Evolutionary conservation across 2,888 invertebrate genomes (phyloP).

Genomic region (Lingula anatina): DNA sequence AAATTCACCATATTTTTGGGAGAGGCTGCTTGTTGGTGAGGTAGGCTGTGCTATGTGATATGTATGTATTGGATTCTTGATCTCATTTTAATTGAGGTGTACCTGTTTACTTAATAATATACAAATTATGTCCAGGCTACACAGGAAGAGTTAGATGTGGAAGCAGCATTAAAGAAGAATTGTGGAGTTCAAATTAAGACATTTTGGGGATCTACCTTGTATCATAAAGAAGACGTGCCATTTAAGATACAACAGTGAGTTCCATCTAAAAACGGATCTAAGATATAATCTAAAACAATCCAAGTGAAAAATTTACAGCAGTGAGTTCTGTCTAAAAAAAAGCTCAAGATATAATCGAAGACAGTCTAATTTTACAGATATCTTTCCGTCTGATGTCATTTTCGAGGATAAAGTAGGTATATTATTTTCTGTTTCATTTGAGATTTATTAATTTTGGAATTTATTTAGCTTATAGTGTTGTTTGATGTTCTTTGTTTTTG

Average conservation of each 20-base stretch:
- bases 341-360: too few relatives aligned
- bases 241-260: slow-evolving; percentile 26
- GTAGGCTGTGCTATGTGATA: too few relatives aligned
- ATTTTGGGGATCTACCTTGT: slow-evolving; percentile 35
- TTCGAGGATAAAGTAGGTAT: too few relatives aligned
- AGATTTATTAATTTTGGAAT: not conserved
- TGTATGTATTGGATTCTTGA: too few relatives aligned
- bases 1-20: too few relatives aligned
- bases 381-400: too few relatives aligned
- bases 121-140: slow-evolving; percentile 19
- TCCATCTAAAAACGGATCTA: not conserved
- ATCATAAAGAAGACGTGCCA: slow-evolving; percentile 35
- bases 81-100: too few relatives aligned
- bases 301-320: too few relatives aligned
- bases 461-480: not conserved
- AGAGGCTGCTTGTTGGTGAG: too few relatives aligned
- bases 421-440: too few relatives aligned
- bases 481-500: not conserved
- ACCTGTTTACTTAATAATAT: not conserved
- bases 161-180: slow-evolving; percentile 16
- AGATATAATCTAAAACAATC: too few relatives aligned
- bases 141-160: slow-evolving; percentile 34
- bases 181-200: slow-evolving; percentile 23
- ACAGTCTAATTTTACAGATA: too few relatives aligned
- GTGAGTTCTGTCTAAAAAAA: not conserved